Evolutionary conservation across 2,797 vertebrate species (phyloP).

Genomic region (Smutsia gigantea): DNA sequence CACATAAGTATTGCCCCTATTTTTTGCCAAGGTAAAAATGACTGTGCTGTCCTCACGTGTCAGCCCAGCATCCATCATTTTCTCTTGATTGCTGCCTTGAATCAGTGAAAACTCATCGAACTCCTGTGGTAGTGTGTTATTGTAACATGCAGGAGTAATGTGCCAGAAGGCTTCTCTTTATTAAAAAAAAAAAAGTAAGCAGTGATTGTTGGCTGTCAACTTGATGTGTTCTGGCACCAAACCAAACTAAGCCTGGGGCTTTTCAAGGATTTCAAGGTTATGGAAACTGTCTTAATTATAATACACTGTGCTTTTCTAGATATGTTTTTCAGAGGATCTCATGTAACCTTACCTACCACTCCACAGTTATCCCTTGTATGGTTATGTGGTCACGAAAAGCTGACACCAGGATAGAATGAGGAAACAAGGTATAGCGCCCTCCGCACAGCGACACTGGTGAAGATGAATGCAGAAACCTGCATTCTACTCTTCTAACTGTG

Average conservation of each 20-base stretch:
- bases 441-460: background rate
- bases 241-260: conserved; percentile 69
- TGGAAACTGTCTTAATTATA: conserved; percentile 73
- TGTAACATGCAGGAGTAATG: background rate
- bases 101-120: conserved; percentile 41
- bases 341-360: background rate
- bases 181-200: conserved; percentile 20
- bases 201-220: conserved; percentile 68
- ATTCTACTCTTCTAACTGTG: background rate
- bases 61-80: background rate
- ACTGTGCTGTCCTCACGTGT: background rate
- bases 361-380: background rate
- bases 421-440: background rate
- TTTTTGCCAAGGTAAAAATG: background rate
- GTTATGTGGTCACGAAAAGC: background rate
- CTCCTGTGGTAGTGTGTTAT: conserved; percentile 47
- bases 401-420: background rate
- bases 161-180: conserved; percentile 55
- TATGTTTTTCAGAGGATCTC: conserved; percentile 35
- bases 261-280: conserved; percentile 53
- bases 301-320: conserved; percentile 6
- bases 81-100: conserved; percentile 27
- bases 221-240: conserved; percentile 49
- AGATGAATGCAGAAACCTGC: background rate
- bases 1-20: no score